Evolutionary conservation across 2,113 vertebrate species (phyloP).

Genomic region (Eira barbara): DNA sequence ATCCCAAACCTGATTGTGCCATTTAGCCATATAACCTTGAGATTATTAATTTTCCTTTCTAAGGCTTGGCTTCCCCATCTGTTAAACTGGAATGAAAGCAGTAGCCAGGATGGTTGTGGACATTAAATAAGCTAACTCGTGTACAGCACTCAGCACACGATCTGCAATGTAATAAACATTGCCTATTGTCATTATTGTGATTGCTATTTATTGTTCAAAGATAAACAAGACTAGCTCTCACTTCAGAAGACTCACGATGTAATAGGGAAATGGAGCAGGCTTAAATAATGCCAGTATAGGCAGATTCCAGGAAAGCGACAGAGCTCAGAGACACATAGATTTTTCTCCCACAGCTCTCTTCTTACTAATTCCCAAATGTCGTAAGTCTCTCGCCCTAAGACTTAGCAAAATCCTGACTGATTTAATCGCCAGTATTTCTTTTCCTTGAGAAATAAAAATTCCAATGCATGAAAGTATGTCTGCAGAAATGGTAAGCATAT

Average conservation of each 20-base stretch:
- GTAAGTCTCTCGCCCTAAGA: neutral
- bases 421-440: neutral
- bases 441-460: slow-evolving; percentile 33
- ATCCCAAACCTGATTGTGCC: neutral
- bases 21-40: neutral
- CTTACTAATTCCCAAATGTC: neutral
- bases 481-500: slow-evolving; percentile 62
- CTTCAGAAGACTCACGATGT: neutral
- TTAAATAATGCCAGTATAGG: neutral
- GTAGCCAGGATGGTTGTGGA: neutral
- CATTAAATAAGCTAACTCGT: neutral
- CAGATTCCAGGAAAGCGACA: neutral
- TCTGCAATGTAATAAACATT: neutral
- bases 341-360: neutral
- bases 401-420: slow-evolving; percentile 8
- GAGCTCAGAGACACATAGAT: neutral
- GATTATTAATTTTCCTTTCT: neutral
- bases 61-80: neutral
- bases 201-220: neutral
- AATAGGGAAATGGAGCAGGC: neutral
- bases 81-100: neutral
- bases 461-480: slow-evolving; percentile 1
- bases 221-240: slow-evolving; percentile 10
- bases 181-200: neutral
- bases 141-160: neutral